Percentiles rank a stretch among this genome's conserved stretches.
Evolutionary conservation across 2,888 invertebrate genomes (phyloP).

Genomic region (Drosophila kanekoi): DNA sequence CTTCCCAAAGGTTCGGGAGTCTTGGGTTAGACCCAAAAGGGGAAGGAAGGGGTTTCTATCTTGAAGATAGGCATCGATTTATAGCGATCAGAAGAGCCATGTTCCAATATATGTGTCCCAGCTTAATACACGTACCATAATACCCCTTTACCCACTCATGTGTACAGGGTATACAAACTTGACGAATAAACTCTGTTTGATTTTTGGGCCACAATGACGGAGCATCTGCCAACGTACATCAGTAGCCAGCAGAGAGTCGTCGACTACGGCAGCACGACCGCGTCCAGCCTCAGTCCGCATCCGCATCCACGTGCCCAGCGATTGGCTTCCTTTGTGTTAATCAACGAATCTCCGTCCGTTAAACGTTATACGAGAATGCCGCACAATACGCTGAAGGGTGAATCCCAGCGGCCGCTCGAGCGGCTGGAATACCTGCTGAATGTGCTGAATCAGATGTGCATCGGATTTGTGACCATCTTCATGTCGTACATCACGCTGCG

Average conservation of each 20-base stretch:
- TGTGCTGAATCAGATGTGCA: constrained; percentile 82
- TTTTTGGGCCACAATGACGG: constrained; percentile 44
- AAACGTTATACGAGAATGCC: constrained; percentile 68
- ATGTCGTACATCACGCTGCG: constrained; percentile 79
- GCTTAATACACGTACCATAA: too few species aligned
- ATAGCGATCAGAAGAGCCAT: too few species aligned
- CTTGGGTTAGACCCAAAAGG: too few species aligned
- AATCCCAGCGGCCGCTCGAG: constrained; percentile 54
- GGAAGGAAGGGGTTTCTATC: too few species aligned
- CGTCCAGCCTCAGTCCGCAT: constrained; percentile 9
- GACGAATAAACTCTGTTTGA: constrained; percentile 3
- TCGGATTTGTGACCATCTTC: constrained; percentile 83
- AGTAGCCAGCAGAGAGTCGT: constrained; percentile 57
- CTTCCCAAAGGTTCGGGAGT: too few species aligned
- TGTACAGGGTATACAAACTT: constrained; percentile 17
- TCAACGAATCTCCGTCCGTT: constrained; percentile 44
- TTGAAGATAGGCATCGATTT: too few species aligned
- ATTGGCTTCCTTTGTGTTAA: constrained; percentile 47
- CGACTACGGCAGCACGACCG: constrained; percentile 80
- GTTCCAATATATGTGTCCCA: too few species aligned
- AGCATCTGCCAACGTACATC: constrained; percentile 52
- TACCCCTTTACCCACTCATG: not conserved
- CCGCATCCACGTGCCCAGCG: constrained; percentile 31
- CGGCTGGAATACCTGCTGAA: constrained; percentile 73
- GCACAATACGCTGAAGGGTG: constrained; percentile 50